Percentiles rank a stretch among this genome's conserved stretches.
Conservation (phyloP, 1,140 invertebrate species). For the Helicoverpa zea region DNA sequence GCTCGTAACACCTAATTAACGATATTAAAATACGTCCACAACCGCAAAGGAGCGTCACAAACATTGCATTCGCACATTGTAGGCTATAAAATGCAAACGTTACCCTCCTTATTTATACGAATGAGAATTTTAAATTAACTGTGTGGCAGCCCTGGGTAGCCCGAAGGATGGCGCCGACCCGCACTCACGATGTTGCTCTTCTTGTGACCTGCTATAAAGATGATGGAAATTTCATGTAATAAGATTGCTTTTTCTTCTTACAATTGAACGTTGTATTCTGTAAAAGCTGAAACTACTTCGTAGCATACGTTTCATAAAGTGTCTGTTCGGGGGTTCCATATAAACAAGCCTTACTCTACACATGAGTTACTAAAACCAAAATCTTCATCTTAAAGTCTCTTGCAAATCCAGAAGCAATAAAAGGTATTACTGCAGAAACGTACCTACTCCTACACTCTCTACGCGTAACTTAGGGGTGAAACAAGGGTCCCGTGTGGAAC, state of each 20-base stretch:
- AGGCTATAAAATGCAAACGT: conserved; percentile 84
- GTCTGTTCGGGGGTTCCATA: too few species aligned
- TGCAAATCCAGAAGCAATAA: neutral
- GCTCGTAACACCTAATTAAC: conserved; percentile 83
- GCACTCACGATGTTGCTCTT: conserved; percentile 62
- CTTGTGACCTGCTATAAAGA: conserved; percentile 52
- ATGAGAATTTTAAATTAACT: conserved; percentile 86
- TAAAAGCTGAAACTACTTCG: too few species aligned
- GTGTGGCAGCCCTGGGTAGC: conserved; percentile 74
- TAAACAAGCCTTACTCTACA: too few species aligned
- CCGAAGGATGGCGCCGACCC: conserved; percentile 48
- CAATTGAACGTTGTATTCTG: too few species aligned
- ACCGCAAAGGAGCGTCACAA: conserved; percentile 78
- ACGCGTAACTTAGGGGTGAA: neutral
- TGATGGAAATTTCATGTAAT: neutral
- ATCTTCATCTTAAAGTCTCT: neutral
- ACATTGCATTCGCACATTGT: conserved; percentile 83
- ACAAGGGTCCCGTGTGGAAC: conserved; percentile 53
- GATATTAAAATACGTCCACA: conserved; percentile 83
- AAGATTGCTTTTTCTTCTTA: too few species aligned
- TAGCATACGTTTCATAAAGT: too few species aligned
- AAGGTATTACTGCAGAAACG: neutral
- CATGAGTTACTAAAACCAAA: neutral
- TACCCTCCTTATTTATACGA: conserved; percentile 84
- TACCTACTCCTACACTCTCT: neutral